These are phyloP conservation scores for Cyaniris semiargus DNA, from an alignment of 2,888 invertebrate species.

Conservation along the genomic window DNA sequence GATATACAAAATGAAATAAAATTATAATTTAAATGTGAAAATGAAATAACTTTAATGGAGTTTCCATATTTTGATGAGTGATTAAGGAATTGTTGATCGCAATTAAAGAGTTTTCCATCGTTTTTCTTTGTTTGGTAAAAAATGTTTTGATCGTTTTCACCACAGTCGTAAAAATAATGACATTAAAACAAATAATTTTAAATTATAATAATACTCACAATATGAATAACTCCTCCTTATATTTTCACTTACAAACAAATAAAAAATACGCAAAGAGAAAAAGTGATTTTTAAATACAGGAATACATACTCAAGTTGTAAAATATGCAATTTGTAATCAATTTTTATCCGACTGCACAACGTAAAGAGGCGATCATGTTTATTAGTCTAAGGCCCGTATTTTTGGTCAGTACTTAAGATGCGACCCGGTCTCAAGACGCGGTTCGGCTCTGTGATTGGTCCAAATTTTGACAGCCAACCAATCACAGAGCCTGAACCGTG, in stretches of 20 bases:
- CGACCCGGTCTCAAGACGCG: no score
- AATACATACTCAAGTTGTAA: no score
- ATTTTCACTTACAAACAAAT: background rate
- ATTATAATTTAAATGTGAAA: background rate
- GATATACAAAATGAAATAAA: conserved; percentile 19
- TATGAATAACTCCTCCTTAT: background rate
- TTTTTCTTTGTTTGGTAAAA: background rate
- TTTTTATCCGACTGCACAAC: no score
- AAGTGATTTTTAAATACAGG: background rate
- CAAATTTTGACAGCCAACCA: no score
- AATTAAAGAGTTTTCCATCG: background rate
- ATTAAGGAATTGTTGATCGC: background rate
- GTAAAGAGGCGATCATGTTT: no score
- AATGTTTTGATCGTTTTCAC: background rate
- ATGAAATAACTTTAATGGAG: conserved; percentile 15
- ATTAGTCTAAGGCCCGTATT: no score
- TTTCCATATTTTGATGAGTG: background rate
- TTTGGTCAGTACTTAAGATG: no score
- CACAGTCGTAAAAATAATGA: background rate
- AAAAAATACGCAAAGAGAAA: background rate
- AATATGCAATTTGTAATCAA: no score
- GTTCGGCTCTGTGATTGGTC: no score
- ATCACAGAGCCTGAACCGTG: no score
- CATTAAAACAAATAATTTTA: background rate
- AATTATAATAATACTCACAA: background rate